Conservation (phyloP, 1,140 invertebrate species). For the Thaumetopoea pityocampa region DNA sequence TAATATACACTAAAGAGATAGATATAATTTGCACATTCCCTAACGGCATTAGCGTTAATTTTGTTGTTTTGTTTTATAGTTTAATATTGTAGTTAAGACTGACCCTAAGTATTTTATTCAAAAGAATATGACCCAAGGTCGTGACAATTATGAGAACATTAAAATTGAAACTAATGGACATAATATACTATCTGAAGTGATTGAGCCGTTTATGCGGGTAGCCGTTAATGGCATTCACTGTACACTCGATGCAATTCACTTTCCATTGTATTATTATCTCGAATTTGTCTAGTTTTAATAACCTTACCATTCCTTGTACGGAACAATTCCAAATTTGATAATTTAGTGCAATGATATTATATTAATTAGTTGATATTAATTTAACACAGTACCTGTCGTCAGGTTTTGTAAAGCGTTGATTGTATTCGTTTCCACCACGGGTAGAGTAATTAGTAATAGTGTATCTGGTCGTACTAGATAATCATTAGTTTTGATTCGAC, state of each 20-base stretch:
- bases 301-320: conserved; percentile 62
- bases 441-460: conserved; percentile 34
- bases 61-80: conserved; percentile 71
- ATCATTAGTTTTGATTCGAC: conserved; percentile 20
- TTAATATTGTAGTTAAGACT: conserved; percentile 68
- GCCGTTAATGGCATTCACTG: too few relatives aligned
- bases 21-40: conserved; percentile 71
- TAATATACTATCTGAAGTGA: conserved; percentile 3
- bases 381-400: conserved; percentile 11
- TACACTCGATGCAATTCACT: conserved; percentile 5
- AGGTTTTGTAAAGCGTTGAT: conserved; percentile 20
- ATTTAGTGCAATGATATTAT: conserved; percentile 71
- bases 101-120: conserved; percentile 61
- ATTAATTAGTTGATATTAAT: conserved; percentile 41
- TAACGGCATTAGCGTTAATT: conserved; percentile 61
- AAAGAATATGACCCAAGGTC: conserved; percentile 33
- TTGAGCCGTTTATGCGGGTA: not conserved
- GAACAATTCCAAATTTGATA: conserved; percentile 67
- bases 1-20: conserved; percentile 62
- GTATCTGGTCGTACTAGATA: not conserved
- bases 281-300: conserved; percentile 65
- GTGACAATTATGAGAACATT: conserved; percentile 10
- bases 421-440: conserved; percentile 37
- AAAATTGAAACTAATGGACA: conserved; percentile 12
- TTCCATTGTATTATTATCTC: conserved; percentile 39